These are phyloP conservation scores for Cololabis saira DNA, from an alignment of 2,113 vertebrate genomes.

Conservation along the genomic window DNA sequence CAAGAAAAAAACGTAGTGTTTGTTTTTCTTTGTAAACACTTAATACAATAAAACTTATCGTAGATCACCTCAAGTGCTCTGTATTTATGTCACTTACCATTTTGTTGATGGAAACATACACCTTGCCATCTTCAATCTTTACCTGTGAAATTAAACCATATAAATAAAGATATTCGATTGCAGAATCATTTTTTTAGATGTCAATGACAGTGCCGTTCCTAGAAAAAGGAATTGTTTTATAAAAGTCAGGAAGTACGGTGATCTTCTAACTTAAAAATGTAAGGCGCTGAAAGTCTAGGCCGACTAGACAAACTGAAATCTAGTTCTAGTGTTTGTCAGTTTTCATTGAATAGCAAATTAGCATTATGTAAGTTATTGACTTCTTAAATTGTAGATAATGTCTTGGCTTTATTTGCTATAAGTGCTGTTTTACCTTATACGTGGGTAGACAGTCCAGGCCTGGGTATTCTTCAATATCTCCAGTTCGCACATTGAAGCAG, in stretches of 20 bases:
- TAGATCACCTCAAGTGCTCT: not conserved
- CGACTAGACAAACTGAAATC: too few species aligned
- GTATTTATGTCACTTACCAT: conserved; percentile 73
- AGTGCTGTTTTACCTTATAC: conserved; percentile 72
- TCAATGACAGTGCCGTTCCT: too few species aligned
- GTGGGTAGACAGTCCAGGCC: conserved; percentile 83
- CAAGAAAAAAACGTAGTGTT: not conserved
- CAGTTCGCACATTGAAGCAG: conserved; percentile 87
- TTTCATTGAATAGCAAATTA: too few species aligned
- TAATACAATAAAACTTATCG: not conserved
- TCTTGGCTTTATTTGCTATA: not conserved
- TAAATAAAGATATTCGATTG: not conserved
- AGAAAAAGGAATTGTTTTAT: not conserved
- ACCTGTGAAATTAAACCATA: conserved; percentile 74
- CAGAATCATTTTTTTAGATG: too few species aligned
- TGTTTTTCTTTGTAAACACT: not conserved
- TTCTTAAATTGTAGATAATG: too few species aligned
- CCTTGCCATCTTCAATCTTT: conserved; percentile 81
- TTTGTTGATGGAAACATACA: conserved; percentile 81
- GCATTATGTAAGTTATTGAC: too few species aligned
- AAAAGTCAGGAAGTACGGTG: too few species aligned
- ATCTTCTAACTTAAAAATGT: too few species aligned
- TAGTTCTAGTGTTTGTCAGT: too few species aligned
- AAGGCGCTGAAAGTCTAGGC: too few species aligned
- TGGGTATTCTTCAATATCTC: conserved; percentile 92